Base-by-base conservation (phyloP, 2,113 vertebrate species). In the Tupaia chinensis region DNA sequence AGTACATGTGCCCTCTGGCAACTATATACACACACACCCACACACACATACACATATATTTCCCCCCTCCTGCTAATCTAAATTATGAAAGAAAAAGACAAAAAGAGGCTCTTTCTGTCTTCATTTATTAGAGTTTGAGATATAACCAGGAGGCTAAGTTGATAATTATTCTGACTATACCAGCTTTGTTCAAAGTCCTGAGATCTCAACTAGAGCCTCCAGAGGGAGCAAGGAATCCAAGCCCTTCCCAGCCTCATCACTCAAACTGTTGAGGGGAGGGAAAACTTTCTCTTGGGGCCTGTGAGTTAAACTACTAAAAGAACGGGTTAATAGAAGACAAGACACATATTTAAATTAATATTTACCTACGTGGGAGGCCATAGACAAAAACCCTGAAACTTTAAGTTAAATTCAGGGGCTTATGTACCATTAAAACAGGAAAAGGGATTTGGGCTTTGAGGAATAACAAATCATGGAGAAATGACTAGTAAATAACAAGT, bases 91-190 rank as follows among this genome's bases (percentile, higher is more conserved):
- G 29, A 54, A 58, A 60, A 60, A 60, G 58, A 60, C 58, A 60
- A 15, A 15, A 15, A 83, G 14, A 70, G 54, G 19, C 10, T 63
- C 34, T 83, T 93, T 58, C 32, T 54, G n/a, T 16, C 1, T 1
- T 89, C 78, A 54, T 60, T 93, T 76, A 56, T 56, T 83, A 11
- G 25, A 84, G 5, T 15, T 19, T 79, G 25, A 73, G 54, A 66
- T 12, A 60, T 72, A 84, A 73, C 63, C 20, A 13, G 68, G 53
- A 53, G 11, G 2, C 72, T 66, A 15, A 44, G n/a, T 78, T 20
- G 65, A 20, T 73, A 89, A 85, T 85, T 84, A 66, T 93, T 89
- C n/a, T 93, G 82, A 56, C 27, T 8, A 60, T n/a, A 19, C 70
- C 56, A 32, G 19, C 11, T 78, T 65, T 14, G 8, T 78, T 44